Percentiles rank a stretch among this genome's conserved stretches.
Conservation (phyloP, 2,888 invertebrate species). For the Pseudanteris insignis region DNA sequence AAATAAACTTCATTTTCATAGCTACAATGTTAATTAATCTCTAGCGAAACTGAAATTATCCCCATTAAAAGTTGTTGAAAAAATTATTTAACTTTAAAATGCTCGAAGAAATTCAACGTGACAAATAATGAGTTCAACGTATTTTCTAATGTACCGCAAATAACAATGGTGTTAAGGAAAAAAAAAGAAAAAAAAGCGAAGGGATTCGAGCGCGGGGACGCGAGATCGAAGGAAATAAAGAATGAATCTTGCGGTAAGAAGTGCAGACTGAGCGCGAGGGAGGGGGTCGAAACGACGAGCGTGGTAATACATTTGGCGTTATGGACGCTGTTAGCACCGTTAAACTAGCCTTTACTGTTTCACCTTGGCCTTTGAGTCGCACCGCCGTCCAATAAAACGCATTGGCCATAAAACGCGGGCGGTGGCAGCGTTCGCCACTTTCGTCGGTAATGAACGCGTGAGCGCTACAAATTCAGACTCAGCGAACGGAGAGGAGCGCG, state of each 20-base stretch:
- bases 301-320: conserved; percentile 59
- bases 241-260: conserved; percentile 2
- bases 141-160: no score
- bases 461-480: conserved; percentile 31
- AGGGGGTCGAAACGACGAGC: conserved; percentile 29
- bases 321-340: conserved; percentile 62
- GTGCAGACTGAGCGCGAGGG: not conserved
- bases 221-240: conserved; percentile 6
- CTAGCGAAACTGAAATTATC: no score
- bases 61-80: no score
- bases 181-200: not conserved
- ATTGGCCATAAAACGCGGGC: conserved; percentile 52
- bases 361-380: conserved; percentile 59
- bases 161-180: conserved; percentile 57
- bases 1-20: no score
- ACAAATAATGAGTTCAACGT: no score
- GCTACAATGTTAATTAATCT: no score
- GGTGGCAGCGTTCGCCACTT: conserved; percentile 44
- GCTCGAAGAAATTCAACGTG: no score
- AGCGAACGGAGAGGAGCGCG: not conserved
- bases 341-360: conserved; percentile 63
- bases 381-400: conserved; percentile 61
- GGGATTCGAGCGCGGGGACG: no score
- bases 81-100: no score
- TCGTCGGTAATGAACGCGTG: conserved; percentile 38